Evolutionary conservation across 2,888 invertebrate genomes (phyloP).

Genomic region (Pasiphila rectangulata): DNA sequence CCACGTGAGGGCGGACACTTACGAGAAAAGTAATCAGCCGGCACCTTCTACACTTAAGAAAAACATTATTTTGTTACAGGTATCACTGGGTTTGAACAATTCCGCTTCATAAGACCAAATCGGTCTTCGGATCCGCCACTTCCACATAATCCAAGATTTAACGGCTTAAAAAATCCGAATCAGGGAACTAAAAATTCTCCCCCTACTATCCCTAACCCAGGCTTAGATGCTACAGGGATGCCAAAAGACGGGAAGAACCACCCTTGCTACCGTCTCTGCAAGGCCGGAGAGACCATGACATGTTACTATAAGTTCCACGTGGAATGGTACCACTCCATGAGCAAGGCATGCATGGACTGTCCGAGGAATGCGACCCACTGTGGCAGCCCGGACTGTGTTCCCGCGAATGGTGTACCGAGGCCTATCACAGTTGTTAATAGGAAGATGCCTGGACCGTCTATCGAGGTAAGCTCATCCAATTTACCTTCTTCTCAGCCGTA

Average conservation of each 20-base stretch:
- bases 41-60: not conserved
- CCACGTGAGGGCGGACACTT: no score
- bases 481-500: no score
- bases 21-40: no score
- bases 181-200: no score
- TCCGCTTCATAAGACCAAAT: not conserved
- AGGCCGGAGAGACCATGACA: not conserved
- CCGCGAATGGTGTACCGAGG: slow-evolving; percentile 20
- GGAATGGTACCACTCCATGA: slow-evolving; percentile 30
- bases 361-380: slow-evolving; percentile 83
- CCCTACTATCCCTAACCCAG: slow-evolving; percentile 4
- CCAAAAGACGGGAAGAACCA: slow-evolving; percentile 26
- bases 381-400: slow-evolving; percentile 21
- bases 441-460: slow-evolving; percentile 87
- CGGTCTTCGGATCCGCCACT: not conserved
- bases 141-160: not conserved
- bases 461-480: slow-evolving; percentile 87
- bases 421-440: slow-evolving; percentile 84
- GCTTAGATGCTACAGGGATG: slow-evolving; percentile 13
- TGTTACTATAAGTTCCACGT: slow-evolving; percentile 27
- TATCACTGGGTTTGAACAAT: slow-evolving; percentile 10
- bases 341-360: slow-evolving; percentile 86
- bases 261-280: slow-evolving; percentile 24
- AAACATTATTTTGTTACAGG: slow-evolving; percentile 10
- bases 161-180: no score